These are phyloP conservation scores for Athalia circularis DNA, from an alignment of 2,888 invertebrate genomes.

Conservation along the genomic window DNA sequence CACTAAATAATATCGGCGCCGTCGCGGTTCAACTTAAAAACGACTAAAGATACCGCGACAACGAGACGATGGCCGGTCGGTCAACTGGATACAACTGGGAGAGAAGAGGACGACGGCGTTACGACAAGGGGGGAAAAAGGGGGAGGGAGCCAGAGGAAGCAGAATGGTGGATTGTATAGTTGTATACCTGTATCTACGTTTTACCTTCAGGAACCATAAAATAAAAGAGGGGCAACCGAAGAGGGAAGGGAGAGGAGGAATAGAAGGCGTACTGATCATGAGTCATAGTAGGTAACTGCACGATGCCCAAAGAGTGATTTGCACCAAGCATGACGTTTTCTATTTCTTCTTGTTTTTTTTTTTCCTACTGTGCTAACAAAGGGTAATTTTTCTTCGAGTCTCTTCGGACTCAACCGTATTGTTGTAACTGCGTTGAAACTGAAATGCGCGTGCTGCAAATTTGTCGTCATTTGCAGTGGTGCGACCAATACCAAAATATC, in stretches of 20 bases:
- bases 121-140: conserved; percentile 34
- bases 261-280: conserved; percentile 26
- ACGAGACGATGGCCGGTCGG: conserved; percentile 4
- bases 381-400: too few species aligned
- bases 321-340: background rate
- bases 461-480: too few species aligned
- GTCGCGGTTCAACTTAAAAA: conserved; percentile 2
- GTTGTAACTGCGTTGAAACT: too few species aligned
- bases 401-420: too few species aligned
- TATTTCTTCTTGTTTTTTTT: too few species aligned
- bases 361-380: too few species aligned
- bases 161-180: too few species aligned
- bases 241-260: conserved; percentile 29
- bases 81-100: background rate
- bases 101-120: too few species aligned
- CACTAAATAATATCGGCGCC: conserved; percentile 4
- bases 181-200: background rate
- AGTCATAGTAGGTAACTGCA: conserved; percentile 3
- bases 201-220: background rate
- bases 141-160: background rate
- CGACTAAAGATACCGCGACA: background rate
- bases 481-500: too few species aligned
- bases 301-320: background rate
- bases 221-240: conserved; percentile 48
- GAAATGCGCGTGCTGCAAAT: too few species aligned